Percentiles rank a stretch among this genome's conserved stretches.
Evolutionary conservation across 2,113 vertebrate species (phyloP).

Genomic region (Himantopus leucocephalus): DNA sequence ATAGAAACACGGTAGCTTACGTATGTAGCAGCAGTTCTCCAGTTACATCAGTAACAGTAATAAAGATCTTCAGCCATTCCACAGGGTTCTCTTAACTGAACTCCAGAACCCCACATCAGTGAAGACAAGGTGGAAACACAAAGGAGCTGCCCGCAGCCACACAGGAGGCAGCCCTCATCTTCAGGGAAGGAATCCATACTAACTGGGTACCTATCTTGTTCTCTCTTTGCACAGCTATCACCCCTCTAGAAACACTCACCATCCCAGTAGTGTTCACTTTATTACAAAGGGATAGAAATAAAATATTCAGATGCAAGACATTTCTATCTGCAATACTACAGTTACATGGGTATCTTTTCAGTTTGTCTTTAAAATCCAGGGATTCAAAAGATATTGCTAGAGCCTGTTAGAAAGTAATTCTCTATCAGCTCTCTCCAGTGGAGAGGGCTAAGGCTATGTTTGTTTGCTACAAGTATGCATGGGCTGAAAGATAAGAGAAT

Average conservation of each 20-base stretch:
- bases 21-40: background rate
- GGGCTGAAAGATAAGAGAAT: conserved; percentile 48
- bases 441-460: background rate
- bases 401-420: background rate
- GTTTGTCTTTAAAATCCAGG: conserved; percentile 14
- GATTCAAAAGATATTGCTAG: background rate
- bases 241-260: background rate
- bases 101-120: background rate
- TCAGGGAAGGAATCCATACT: background rate
- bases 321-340: background rate
- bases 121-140: background rate
- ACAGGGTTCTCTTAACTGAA: background rate
- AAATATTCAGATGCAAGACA: background rate
- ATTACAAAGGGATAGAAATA: background rate
- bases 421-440: conserved; percentile 34
- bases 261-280: background rate
- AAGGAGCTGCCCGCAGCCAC: background rate
- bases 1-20: background rate
- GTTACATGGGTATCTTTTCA: background rate
- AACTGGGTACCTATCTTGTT: background rate
- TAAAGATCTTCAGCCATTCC: background rate
- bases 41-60: background rate
- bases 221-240: background rate
- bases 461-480: conserved; percentile 17
- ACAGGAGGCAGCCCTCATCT: background rate